These are phyloP conservation scores for Aphelinus certus DNA, from an alignment of 1,140 invertebrate genomes.

Conservation along the genomic window DNA sequence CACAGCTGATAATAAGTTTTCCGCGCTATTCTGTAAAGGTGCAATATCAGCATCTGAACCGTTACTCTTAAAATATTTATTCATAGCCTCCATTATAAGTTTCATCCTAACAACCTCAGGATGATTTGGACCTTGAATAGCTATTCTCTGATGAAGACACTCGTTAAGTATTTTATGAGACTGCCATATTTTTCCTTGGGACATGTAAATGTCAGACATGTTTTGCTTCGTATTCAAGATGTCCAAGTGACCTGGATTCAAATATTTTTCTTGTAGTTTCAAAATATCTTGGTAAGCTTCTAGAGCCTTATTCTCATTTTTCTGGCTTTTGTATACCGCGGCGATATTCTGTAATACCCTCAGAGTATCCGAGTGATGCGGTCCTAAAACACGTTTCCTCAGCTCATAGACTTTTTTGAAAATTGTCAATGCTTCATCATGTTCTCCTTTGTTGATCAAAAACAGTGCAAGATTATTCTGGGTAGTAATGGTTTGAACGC, in stretches of 20 bases:
- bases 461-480: neutral
- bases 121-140: neutral
- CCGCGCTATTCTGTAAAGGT: neutral
- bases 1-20: neutral
- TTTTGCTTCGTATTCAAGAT: slow-evolving; percentile 38
- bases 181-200: slow-evolving; percentile 28
- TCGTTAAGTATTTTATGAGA: slow-evolving; percentile 16
- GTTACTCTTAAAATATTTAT: too few species aligned
- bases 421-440: slow-evolving; percentile 49
- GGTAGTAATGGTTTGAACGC: neutral
- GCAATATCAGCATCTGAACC: neutral
- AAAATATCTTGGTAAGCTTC: neutral
- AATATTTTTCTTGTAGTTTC: neutral
- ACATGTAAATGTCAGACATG: slow-evolving; percentile 33
- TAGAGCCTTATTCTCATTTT: neutral
- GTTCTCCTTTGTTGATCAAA: slow-evolving; percentile 35
- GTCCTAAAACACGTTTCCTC: slow-evolving; percentile 44
- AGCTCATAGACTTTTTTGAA: slow-evolving; percentile 43
- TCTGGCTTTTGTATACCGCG: neutral
- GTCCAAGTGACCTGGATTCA: too few species aligned
- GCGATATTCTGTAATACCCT: slow-evolving; percentile 40
- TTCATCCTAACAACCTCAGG: neutral
- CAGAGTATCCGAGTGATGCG: slow-evolving; percentile 29
- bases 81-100: neutral
- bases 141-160: slow-evolving; percentile 2